A percentile compares a stretch with the other conserved stretches of the same genome.
Evolutionary conservation across 2,113 vertebrate genomes (phyloP).

Genomic region (Mustelus asterias): DNA sequence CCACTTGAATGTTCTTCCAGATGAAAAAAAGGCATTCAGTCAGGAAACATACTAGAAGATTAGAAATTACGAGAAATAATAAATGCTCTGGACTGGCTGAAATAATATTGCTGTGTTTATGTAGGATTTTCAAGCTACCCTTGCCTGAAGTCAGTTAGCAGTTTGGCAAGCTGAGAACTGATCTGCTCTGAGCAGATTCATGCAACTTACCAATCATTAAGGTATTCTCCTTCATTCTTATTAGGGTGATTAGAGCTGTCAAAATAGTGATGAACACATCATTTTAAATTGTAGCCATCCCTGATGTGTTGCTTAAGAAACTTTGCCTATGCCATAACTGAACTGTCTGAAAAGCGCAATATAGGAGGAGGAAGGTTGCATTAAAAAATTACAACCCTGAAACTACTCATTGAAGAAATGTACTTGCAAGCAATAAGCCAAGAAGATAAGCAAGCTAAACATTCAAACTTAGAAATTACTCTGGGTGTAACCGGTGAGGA

Average conservation of each 20-base stretch:
- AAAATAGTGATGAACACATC: neutral
- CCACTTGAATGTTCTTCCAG: neutral
- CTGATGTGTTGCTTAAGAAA: neutral
- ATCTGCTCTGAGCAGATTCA: neutral
- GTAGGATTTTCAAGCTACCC: neutral
- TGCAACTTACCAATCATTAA: neutral
- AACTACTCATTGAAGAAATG: neutral
- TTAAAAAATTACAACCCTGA: neutral
- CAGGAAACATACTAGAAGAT: neutral
- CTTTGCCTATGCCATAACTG: neutral
- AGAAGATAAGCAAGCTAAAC: neutral
- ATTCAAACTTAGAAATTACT: neutral
- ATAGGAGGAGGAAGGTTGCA: neutral
- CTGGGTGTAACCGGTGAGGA: neutral
- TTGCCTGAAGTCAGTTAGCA: neutral
- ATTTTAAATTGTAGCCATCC: neutral
- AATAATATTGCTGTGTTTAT: neutral
- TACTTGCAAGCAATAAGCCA: neutral
- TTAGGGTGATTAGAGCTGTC: neutral
- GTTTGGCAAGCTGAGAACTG: neutral
- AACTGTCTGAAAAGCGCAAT: neutral
- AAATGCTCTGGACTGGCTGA: neutral
- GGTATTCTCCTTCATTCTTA: neutral
- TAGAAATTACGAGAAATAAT: constrained; percentile 25
- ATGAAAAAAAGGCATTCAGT: neutral